A percentile compares a stretch with the other conserved stretches of the same genome.
Conservation (phyloP, 2,888 invertebrate genomes). For the Muschampia plurimacula region DNA sequence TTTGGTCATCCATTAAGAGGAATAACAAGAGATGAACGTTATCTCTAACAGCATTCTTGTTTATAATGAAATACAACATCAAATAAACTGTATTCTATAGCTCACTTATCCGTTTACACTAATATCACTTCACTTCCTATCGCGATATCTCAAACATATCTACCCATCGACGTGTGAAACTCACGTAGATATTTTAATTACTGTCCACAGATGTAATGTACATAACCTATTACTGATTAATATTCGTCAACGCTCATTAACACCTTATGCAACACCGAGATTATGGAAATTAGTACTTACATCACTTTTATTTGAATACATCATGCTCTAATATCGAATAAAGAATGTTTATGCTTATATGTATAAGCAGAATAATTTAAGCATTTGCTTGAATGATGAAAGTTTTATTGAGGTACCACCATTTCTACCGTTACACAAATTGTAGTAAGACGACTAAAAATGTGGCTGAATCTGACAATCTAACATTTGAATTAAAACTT, state of each 20-base stretch:
- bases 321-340: background rate
- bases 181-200: constrained; percentile 11
- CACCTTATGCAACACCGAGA: constrained; percentile 18
- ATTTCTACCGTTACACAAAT: no score
- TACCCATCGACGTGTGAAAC: constrained; percentile 17
- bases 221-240: constrained; percentile 26
- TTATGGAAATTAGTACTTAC: constrained; percentile 19
- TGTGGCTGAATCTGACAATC: no score
- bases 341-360: no score
- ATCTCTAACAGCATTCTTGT: no score
- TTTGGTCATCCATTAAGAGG: no score
- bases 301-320: background rate
- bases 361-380: no score
- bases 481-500: no score
- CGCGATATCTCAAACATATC: constrained; percentile 21
- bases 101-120: background rate
- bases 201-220: background rate
- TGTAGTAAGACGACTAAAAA: no score
- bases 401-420: no score
- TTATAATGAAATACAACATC: background rate
- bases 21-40: no score
- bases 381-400: no score
- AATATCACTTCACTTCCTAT: constrained; percentile 2
- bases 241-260: constrained; percentile 33
- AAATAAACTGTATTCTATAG: background rate